Evolutionary conservation across 2,797 vertebrate genomes (phyloP).

Genomic region (Myotis findleyi): DNA sequence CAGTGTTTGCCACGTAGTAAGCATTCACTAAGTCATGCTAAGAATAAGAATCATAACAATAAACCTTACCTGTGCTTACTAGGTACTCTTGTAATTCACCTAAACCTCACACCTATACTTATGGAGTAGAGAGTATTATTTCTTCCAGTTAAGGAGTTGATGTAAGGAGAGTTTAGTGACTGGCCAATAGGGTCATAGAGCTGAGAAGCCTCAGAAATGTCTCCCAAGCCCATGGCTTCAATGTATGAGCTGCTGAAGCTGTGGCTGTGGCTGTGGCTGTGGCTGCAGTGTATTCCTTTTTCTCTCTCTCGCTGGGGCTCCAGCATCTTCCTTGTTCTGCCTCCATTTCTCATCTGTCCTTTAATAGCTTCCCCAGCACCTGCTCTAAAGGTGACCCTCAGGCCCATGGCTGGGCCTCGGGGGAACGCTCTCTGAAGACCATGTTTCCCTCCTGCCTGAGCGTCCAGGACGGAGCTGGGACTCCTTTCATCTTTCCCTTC

Average conservation of each 20-base stretch:
- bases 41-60: background rate
- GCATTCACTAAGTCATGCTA: background rate
- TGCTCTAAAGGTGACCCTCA: background rate
- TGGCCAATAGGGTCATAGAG: background rate
- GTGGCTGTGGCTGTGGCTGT: no score
- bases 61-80: background rate
- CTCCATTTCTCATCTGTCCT: background rate
- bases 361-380: background rate
- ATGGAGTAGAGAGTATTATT: background rate
- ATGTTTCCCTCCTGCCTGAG: background rate
- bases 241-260: background rate
- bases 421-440: background rate
- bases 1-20: background rate
- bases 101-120: background rate
- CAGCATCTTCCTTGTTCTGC: background rate
- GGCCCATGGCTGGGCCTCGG: background rate
- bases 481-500: background rate
- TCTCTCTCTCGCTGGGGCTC: background rate
- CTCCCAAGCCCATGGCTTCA: background rate
- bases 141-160: background rate
- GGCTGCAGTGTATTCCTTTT: background rate
- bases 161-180: background rate
- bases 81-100: background rate
- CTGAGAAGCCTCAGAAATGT: background rate
- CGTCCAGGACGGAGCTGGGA: background rate